phyloP scores from a whole-genome alignment of 2,113 vertebrate genomes.

The Hypomesus transpacificus region DNA sequence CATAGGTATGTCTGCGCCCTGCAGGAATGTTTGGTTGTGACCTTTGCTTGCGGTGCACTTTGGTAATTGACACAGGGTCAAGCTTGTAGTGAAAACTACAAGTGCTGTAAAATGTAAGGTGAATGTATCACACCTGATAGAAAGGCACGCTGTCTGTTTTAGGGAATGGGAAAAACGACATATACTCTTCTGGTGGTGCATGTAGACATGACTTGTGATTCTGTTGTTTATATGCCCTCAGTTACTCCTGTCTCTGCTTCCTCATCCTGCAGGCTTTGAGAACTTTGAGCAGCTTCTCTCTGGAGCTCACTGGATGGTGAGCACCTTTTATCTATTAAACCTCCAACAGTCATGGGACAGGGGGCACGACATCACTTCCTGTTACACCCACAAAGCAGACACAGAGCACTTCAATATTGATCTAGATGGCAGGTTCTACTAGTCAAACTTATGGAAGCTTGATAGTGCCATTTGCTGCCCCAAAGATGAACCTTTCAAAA shows the following conservation, averaged over 20 bases:
- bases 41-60: neutral
- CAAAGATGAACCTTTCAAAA: no score
- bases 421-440: no score
- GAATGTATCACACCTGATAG: no score
- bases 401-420: no score
- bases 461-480: no score
- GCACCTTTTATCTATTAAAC: conserved; percentile 38
- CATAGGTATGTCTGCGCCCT: conserved; percentile 72
- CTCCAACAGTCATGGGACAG: neutral
- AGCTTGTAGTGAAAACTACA: neutral
- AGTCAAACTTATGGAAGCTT: no score
- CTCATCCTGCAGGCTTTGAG: conserved; percentile 67
- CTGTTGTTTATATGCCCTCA: no score
- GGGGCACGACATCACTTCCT: no score
- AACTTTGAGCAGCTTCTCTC: conserved; percentile 89
- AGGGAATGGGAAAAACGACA: neutral
- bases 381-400: no score
- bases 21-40: neutral
- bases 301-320: conserved; percentile 97
- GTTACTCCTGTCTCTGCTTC: neutral
- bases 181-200: neutral
- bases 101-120: no score
- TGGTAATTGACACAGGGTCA: no score
- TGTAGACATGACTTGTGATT: neutral
- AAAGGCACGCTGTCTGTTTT: neutral